Evolutionary conservation across 2,888 invertebrate species (phyloP), one percentile per base, ranked within the genome.

Genomic region (Polydesmus complanatus): DNA sequence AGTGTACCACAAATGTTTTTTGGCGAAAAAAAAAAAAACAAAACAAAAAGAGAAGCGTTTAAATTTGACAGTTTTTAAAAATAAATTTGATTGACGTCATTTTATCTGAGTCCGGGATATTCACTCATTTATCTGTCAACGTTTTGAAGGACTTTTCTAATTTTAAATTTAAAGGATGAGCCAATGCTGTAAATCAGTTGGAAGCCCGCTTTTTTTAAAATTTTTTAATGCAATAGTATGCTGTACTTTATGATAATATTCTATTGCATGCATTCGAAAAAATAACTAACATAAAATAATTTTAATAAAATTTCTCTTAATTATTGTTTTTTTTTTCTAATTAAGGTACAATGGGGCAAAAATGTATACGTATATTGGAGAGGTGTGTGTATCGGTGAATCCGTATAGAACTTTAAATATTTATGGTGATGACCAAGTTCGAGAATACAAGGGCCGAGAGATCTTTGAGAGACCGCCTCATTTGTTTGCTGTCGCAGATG

Each of bases 311-410:
- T 14, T 11, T 47, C 11, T 47, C 11, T 47, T 47, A 47, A 47
- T 47, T 47, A 47, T 14, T 47, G 11, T 47, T 14, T 47, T 47
- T 47, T 47, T 47, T 47, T 11, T 51, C n/a, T 21, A 51, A 11
- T 21, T 5, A 5, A 94, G 93, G 73, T 93, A 88, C 73, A 86
- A 87, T 76, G 83, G 84, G 74, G 88, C 90, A 68, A 85, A 84
- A 74, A 93, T 97, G 72, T 97, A 97, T 80, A 95, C 96, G 5
- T 97, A 97, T 78, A 98, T 98, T 69, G 97, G 97, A 51, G 97
- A 98, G 78, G 94, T 95, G 69, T 86, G 91, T 72, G 92, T 98
- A 50, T 95, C 96, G 0, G 88, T 98, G 68, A 98, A 98, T 78
- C 97, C 97, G 1, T 98, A 98, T 79, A 83, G 86, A 72, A 84